Evolutionary conservation across 2,797 vertebrate species (phyloP), one percentile per base, ranked within the genome.

Genomic region (Chromobotia macracanthus): DNA sequence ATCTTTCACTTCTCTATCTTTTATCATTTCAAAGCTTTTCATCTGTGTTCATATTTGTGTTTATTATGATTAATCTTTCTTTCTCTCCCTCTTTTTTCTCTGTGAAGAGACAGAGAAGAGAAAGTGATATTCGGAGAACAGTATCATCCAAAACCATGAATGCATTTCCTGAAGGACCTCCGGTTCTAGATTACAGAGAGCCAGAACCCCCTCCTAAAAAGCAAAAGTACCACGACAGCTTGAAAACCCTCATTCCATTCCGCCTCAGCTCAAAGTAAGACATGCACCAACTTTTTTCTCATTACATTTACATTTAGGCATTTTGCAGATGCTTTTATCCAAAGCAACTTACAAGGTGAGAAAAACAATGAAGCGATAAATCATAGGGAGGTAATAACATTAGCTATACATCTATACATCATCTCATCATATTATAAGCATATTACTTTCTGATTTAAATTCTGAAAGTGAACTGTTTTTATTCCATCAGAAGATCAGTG

Each of bases 161-260:
- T 28, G 55, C 69, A 0, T 72, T 18, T 77, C 80, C 64, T 41
- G 87, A 88, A 48, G 66, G 53, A 12, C 19, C 84, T 1, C 21
- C 28, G 0, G 75, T 85, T 70, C 21, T 66, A 7, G 83, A 84
- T 25, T 65, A 86, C 64, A 70, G 31, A 18, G 64, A 81, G 68
- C 61, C 5, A 31, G 55, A 72, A 11, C 58, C 8, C 13, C 68
- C 85, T 0, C 67, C 86, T 3, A 51, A 58, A 2, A 72, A 75
- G 8, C 70, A 80, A 48, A 93, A 89, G 79, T 93, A 93, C 83
- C 71, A 90, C 5, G 75, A 82, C 48, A 91, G 89, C 82, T 64
- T 91, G 12, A 88, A 92, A 84, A 89, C 44, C 6, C 80, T 93
- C 72, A 91, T 91, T 80, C 92, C 92, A 3, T n/a, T 94, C 51